These are phyloP conservation scores for Macrochelys suwanniensis DNA, from an alignment of 2,797 vertebrate genomes.

Conservation along the genomic window DNA sequence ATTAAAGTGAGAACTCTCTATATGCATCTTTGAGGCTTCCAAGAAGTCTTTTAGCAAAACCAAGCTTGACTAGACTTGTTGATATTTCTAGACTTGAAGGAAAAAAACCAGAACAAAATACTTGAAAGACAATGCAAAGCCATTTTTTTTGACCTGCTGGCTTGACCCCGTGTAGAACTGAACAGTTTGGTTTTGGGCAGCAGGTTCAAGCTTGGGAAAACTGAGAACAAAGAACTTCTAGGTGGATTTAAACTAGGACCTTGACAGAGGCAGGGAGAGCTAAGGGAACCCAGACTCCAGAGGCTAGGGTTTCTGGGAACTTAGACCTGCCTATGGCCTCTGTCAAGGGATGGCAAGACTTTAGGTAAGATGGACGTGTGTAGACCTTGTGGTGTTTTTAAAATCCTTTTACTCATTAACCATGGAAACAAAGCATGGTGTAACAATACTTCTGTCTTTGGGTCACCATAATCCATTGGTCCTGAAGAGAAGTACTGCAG, in stretches of 20 bases:
- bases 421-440: background rate
- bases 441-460: background rate
- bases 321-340: background rate
- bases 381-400: background rate
- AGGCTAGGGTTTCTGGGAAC: background rate
- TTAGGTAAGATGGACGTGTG: background rate
- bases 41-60: background rate
- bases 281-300: background rate
- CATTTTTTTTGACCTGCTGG: slow-evolving; percentile 19
- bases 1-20: background rate
- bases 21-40: background rate
- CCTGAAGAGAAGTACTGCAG: slow-evolving; percentile 36
- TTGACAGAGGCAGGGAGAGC: background rate
- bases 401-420: background rate
- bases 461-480: background rate
- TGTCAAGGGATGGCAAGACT: background rate
- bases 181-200: background rate
- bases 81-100: background rate
- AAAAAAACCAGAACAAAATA: slow-evolving; percentile 25
- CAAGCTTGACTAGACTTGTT: background rate
- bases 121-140: background rate
- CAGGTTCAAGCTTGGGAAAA: background rate
- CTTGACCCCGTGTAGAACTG: background rate
- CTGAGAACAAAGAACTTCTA: background rate
- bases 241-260: background rate